Percentiles rank a stretch among this genome's conserved stretches.
Conservation (phyloP, 2,797 vertebrate genomes). For the Myiotriccus ornatus region DNA sequence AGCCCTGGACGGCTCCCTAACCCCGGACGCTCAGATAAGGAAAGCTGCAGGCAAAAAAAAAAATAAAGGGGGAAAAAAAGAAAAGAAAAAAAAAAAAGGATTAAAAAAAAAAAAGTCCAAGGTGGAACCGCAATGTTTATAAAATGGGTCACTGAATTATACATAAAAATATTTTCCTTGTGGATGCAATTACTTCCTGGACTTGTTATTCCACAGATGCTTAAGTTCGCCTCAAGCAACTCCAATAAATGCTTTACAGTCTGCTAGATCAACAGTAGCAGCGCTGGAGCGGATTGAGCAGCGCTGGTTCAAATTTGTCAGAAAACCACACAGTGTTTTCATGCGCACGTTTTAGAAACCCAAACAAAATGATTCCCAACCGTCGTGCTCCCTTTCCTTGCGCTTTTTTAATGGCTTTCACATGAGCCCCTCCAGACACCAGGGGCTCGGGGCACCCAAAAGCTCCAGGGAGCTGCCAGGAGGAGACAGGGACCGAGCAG, state of each 20-base stretch:
- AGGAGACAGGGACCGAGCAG: background rate
- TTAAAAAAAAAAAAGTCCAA: background rate
- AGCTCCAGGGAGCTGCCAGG: rapidly evolving
- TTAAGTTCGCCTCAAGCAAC: constrained; percentile 21
- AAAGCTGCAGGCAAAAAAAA: background rate
- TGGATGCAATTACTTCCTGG: constrained; percentile 61
- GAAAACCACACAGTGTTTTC: constrained; percentile 60
- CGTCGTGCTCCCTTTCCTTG: background rate
- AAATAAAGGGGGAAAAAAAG: background rate
- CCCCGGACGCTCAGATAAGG: background rate
- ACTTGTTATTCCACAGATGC: constrained; percentile 46
- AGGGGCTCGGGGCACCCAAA: background rate
- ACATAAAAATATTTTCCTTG: constrained; percentile 67
- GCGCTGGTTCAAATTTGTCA: constrained; percentile 67
- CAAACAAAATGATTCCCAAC: background rate
- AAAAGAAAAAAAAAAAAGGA: background rate
- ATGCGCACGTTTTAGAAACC: constrained; percentile 23
- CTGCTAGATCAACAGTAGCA: constrained; percentile 55
- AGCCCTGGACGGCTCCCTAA: background rate
- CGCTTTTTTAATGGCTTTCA: background rate
- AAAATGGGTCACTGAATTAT: constrained; percentile 63
- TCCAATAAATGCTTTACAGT: constrained; percentile 47
- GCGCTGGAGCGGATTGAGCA: constrained; percentile 51
- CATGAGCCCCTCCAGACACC: constrained; percentile 1
- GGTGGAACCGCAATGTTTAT: constrained; percentile 56